Conservation (phyloP, 2,113 vertebrate genomes). For the Oceanites oceanicus region DNA sequence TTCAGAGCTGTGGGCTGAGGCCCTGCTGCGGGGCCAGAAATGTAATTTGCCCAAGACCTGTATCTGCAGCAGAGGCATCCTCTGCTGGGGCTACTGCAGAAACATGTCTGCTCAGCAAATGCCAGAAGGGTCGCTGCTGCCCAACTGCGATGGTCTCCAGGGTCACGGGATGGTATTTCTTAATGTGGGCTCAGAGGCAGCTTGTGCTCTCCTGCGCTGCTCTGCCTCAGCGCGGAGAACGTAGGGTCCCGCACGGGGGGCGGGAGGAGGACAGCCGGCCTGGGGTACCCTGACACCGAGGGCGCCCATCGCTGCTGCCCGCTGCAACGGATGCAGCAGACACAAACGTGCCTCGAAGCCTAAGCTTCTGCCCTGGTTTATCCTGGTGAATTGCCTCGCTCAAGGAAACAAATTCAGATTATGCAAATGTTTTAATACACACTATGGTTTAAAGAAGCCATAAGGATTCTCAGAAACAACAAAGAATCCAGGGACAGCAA, state of each 20-base stretch:
- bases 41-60: not conserved
- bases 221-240: not conserved
- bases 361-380: not conserved
- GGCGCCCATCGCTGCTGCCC: not conserved
- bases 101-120: not conserved
- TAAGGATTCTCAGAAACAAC: not conserved
- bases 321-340: not conserved
- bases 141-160: accelerated
- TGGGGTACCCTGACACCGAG: accelerated
- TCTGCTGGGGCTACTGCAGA: not conserved
- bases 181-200: not conserved
- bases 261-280: not conserved
- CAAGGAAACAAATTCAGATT: not conserved
- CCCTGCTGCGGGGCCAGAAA: not conserved
- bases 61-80: not conserved
- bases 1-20: not conserved
- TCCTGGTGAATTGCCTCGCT: not conserved
- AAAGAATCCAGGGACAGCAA: not conserved
- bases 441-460: not conserved
- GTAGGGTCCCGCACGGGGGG: accelerated
- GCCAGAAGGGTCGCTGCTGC: not conserved
- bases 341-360: not conserved
- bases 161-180: not conserved
- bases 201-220: not conserved
- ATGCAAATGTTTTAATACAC: not conserved